Base-by-base conservation (phyloP, 2,113 vertebrate genomes). In the Seriola aureovittata region DNA sequence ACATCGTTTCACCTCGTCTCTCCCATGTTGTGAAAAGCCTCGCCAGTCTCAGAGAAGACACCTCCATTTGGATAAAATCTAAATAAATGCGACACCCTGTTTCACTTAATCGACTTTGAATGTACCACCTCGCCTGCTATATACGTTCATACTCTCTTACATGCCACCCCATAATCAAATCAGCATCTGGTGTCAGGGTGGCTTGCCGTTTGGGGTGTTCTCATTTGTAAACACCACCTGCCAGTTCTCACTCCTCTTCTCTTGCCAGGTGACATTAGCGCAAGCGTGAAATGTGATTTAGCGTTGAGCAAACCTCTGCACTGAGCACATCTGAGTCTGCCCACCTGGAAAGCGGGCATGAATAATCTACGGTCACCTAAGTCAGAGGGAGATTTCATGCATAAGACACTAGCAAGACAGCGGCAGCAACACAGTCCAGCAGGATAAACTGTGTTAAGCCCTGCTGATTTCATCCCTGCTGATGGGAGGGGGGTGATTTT, bases 141-240 rank as follows among this genome's bases (percentile, higher is more conserved):
- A 90, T 86, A 82, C 81, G 87, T 86, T 87, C 72, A 86, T 71
- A 73, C 78, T 89, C 71, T 70, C 80, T 66, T 85, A 81, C 75
- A 91, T 63, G 76, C 68, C 85, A 78, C 65, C 84, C 68, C 63
- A 60, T 91, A 92, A 91, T 93, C 86, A 89, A 89, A 93, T 92
- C 91, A 88, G 88, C 84, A 79, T 90, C 87, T 80, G 91, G 88
- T 84, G 82, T 85, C 81, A 52, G 84, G 78, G 83, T 78, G 73
- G 82, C 87, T 91, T 55, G 70, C 42, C 64, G 84, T 89, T 91
- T 65, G 34, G 81, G 91, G 80, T 88, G 83, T 85, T 89, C 89
- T 91, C 82, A 85, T 91, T 91, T 92, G 88, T 82, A 94, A 94
- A 93, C 89, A 91, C 88, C 93, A 92, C 91, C 91, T 91, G 92